Conservation (phyloP, 23 tunicate species). For the Corella eumyota region DNA sequence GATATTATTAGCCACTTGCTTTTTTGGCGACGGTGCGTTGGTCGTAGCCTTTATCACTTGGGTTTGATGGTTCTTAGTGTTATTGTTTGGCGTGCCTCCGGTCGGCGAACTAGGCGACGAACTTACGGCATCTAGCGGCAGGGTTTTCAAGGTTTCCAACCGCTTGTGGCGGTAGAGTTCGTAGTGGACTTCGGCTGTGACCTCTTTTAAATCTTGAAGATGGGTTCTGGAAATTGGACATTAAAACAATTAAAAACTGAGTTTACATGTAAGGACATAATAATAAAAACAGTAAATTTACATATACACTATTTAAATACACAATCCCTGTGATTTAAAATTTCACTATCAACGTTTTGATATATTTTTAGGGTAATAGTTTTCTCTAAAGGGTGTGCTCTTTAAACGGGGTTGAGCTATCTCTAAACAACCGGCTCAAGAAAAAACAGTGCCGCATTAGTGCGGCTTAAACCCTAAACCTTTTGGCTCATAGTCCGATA, state of each 20-base stretch:
- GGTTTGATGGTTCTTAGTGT: neutral
- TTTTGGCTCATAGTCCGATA: no score
- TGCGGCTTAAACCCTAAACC: no score
- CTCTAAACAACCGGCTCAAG: no score
- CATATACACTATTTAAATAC: no score
- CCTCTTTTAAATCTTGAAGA: conserved; percentile 92
- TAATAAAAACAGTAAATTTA: neutral
- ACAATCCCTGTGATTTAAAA: no score
- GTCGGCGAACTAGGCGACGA: conserved; percentile 48
- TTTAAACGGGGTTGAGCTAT: no score
- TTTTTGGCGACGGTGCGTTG: neutral
- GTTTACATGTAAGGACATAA: neutral
- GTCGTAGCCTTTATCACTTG: no score
- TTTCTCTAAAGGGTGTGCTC: no score
- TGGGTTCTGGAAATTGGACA: conserved; percentile 46
- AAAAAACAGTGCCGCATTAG: no score
- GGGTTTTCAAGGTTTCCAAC: conserved; percentile 60
- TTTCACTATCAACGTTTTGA: no score
- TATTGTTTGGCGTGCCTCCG: conserved; percentile 1
- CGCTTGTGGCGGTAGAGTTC: conserved; percentile 82
- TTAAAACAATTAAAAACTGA: neutral
- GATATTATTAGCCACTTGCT: neutral
- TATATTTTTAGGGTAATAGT: no score
- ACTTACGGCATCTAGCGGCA: conserved; percentile 58
- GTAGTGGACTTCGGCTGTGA: conserved; percentile 93